Evolutionary conservation across 2,113 vertebrate species (phyloP).

Genomic region (Sceloporus tristichus): DNA sequence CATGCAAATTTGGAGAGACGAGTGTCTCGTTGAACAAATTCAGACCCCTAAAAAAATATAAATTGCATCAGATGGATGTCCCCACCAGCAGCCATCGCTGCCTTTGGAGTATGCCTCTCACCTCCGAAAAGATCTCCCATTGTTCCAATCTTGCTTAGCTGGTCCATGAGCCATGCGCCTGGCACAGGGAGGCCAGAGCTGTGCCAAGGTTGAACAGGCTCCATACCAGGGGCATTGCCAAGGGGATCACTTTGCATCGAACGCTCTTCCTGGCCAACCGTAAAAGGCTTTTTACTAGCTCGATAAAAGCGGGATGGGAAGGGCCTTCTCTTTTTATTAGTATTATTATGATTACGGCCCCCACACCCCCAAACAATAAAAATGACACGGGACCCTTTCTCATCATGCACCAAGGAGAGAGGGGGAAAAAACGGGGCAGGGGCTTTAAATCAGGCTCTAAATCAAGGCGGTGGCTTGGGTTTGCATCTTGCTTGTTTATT

Average conservation of each 20-base stretch:
- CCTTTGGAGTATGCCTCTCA: too few species aligned
- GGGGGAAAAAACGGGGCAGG: conserved; percentile 32
- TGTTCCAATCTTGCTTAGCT: background rate
- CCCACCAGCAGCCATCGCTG: background rate
- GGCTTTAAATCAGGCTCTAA: conserved; percentile 62
- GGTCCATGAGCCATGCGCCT: too few species aligned
- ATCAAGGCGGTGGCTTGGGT: conserved; percentile 50
- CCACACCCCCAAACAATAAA: conserved; percentile 10
- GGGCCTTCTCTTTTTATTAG: conserved; percentile 8
- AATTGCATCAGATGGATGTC: too few species aligned
- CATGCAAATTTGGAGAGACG: too few species aligned
- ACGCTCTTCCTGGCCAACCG: background rate
- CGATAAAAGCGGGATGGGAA: conserved; percentile 27
- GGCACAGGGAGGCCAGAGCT: background rate
- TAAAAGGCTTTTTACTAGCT: conserved; percentile 52
- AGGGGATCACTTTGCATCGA: background rate
- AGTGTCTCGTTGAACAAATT: too few species aligned
- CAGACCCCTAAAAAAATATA: too few species aligned
- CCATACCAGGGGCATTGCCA: background rate
- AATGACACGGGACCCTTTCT: conserved; percentile 24
- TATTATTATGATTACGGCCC: background rate
- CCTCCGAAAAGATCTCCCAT: background rate
- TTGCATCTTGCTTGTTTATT: conserved; percentile 64
- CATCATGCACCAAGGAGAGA: conserved; percentile 6
- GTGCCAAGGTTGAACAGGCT: background rate